Evolutionary conservation across 2,113 vertebrate species (phyloP).

Genomic region (Irena cyanogastra): DNA sequence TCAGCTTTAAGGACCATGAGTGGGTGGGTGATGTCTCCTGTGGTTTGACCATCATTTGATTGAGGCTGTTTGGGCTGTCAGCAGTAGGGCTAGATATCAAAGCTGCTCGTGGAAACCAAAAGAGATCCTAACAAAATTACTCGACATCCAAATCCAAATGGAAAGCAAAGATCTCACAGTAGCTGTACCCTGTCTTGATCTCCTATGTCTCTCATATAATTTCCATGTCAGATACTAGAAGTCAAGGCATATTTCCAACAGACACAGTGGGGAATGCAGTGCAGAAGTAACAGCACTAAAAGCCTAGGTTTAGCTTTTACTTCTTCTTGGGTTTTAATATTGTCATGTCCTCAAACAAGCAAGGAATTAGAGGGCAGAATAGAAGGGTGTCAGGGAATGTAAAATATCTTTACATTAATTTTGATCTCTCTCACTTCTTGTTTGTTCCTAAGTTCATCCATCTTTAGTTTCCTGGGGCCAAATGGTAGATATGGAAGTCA

Average conservation of each 20-base stretch:
- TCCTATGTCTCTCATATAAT: neutral
- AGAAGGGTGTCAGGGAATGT: neutral
- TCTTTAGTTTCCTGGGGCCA: neutral
- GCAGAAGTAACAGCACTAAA: neutral
- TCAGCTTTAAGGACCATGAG: neutral
- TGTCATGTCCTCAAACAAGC: neutral
- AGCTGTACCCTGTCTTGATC: neutral
- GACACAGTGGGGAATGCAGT: neutral
- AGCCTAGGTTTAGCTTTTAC: neutral
- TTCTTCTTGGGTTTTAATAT: neutral
- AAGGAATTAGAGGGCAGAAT: neutral
- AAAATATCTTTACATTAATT: neutral
- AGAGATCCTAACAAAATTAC: neutral
- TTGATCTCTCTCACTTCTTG: neutral
- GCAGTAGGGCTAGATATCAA: neutral
- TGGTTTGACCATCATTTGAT: neutral
- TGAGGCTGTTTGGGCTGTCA: neutral
- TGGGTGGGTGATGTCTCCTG: neutral
- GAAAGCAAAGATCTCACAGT: neutral
- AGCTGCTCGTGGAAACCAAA: neutral
- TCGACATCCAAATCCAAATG: neutral
- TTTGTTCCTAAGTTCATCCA: neutral
- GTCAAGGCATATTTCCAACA: neutral
- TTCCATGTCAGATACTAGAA: neutral
- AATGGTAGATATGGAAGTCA: neutral